A percentile compares a stretch with the other conserved stretches of the same genome.
phyloP scores from a whole-genome alignment of 2,888 invertebrate species.

The Euproctis similis region DNA sequence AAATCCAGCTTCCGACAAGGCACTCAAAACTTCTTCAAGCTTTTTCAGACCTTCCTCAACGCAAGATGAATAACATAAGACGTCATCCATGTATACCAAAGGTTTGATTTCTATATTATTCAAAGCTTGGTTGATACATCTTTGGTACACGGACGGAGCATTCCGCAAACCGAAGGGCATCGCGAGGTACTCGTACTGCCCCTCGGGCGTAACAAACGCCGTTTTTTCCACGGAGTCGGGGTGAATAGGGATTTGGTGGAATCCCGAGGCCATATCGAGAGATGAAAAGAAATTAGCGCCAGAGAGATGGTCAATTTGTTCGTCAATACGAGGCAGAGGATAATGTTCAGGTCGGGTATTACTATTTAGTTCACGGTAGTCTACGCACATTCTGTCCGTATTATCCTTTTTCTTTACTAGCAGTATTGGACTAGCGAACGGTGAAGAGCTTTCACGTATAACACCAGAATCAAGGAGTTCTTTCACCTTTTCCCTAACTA shows the following conservation, averaged over 20 bases:
- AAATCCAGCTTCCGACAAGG: constrained; percentile 10
- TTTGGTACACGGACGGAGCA: constrained; percentile 1
- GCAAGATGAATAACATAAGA: not conserved
- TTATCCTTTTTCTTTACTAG: not conserved
- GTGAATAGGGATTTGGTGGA: not conserved
- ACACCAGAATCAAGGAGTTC: not conserved
- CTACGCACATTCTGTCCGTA: too few species aligned
- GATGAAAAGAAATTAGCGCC: not conserved
- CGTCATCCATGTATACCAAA: not conserved
- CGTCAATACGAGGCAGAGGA: not conserved
- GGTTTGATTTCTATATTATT: not conserved
- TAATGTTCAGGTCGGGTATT: not conserved
- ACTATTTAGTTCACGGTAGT: not conserved
- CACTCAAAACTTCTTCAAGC: constrained; percentile 4
- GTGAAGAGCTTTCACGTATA: too few species aligned
- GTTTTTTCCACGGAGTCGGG: not conserved
- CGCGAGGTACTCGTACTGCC: too few species aligned
- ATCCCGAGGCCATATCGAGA: not conserved
- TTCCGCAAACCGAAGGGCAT: not conserved
- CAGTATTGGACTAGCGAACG: too few species aligned
- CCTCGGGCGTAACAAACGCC: too few species aligned
- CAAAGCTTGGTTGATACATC: too few species aligned
- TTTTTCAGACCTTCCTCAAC: constrained; percentile 1
- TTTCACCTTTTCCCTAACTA: not conserved
- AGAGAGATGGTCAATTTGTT: not conserved